Conservation (phyloP, 2,888 invertebrate genomes). For the Chorisops tibialis region DNA sequence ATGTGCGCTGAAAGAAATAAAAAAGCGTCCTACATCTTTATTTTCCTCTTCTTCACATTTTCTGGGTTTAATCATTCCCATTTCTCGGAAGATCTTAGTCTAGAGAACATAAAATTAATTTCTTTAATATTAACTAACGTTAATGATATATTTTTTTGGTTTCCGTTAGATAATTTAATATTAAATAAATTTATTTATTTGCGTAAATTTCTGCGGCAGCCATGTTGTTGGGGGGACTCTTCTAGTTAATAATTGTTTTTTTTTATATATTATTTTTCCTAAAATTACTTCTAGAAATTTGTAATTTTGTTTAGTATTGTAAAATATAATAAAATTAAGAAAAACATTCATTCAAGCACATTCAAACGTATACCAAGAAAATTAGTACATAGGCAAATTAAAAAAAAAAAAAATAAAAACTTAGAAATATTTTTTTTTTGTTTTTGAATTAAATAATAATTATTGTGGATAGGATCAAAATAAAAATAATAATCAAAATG, state of each 20-base stretch:
- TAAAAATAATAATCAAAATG: background rate
- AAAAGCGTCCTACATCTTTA: too few species aligned
- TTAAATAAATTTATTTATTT: background rate
- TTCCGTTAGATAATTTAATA: conserved; percentile 8
- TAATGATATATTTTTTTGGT: too few species aligned
- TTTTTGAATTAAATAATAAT: background rate
- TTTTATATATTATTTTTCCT: background rate
- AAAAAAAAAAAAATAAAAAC: too few species aligned
- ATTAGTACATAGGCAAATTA: background rate
- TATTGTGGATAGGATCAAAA: background rate
- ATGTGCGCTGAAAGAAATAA: conserved; percentile 28
- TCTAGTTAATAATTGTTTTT: background rate
- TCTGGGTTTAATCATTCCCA: too few species aligned
- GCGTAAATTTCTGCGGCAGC: conserved; percentile 35
- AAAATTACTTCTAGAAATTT: conserved; percentile 12
- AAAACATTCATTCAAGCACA: conserved; percentile 25
- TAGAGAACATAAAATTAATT: too few species aligned
- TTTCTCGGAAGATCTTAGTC: too few species aligned
- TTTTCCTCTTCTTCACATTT: too few species aligned
- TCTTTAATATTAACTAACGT: too few species aligned
- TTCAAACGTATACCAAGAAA: background rate
- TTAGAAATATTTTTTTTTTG: too few species aligned
- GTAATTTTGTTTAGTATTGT: background rate
- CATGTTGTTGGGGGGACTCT: conserved; percentile 30
- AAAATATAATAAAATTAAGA: background rate